Evolutionary conservation across 1,140 invertebrate species (phyloP), one percentile per base, ranked within the genome.

Genomic region (Platorchestia sp.): DNA sequence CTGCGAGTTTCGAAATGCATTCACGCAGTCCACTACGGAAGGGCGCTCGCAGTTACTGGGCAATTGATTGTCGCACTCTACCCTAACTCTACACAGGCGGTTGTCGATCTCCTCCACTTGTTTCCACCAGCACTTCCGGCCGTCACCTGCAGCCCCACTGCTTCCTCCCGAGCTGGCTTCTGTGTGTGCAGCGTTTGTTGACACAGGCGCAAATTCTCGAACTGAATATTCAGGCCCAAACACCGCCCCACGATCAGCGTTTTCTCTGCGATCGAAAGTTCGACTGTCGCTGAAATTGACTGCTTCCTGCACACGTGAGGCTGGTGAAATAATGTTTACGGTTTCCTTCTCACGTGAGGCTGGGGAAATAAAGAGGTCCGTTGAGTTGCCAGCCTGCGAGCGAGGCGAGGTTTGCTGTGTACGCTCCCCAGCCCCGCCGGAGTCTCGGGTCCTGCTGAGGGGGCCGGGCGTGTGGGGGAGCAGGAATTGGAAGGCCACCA

Each of bases 251-350:
- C 59, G 59, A 3, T 75, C 59, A 75, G 14, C 59, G 27, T 75
- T 93, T 93, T 93, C 91, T 93, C 91, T 93, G 43, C 91, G 7
- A 44, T 93, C 91, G 45, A 45, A 45, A 42, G 36, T 44, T n/a
- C 91, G 91, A 93, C 91, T 93, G 45, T 93, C 91, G 47, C 91
- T 93, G 36, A 40, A 40, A 40, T 93, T 40, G 10, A 45, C 3
- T 27, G 44, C 10, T 93, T 42, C 91, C 1, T 93, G 45, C 5
- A 42, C 87, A 40, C 10, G 22, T 40, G 91, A 45, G 16, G 27
- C 91, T 47, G 91, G 47, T 1, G 43, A 19, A 44, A 45, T n/a
- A 10, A 47, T 75, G 59, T 75, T 19, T 19, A 75, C 40, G 14
- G 44, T 36, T 93, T 42, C 91, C 1, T 93, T 93, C 5, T 90